Percentiles rank a stretch among this genome's conserved stretches.
phyloP scores from a whole-genome alignment of 1,140 invertebrate species.

The Drosophila burlai region DNA sequence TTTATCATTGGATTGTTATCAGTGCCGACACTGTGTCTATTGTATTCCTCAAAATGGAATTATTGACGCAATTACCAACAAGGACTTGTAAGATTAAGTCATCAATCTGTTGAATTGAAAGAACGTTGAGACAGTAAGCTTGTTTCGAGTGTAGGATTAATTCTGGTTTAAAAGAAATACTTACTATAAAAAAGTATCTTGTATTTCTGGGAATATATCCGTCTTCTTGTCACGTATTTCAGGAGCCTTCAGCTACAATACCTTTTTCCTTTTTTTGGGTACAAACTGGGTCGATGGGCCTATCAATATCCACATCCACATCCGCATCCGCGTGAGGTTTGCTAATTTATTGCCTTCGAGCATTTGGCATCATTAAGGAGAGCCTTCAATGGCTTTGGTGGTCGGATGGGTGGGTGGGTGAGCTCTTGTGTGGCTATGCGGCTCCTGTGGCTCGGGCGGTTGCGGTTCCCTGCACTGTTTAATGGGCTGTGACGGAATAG shows the following conservation, averaged over 20 bases:
- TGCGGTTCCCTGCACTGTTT: slow-evolving; percentile 68
- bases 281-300: slow-evolving; percentile 31
- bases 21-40: slow-evolving; percentile 29
- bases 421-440: not conserved
- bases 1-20: slow-evolving; percentile 26
- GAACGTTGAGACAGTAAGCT: not conserved
- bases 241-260: not conserved
- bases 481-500: slow-evolving; percentile 75
- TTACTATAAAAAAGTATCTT: not conserved
- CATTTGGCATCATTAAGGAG: slow-evolving; percentile 76
- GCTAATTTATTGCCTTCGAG: slow-evolving; percentile 74
- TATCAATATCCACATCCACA: slow-evolving; percentile 40
- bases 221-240: not conserved
- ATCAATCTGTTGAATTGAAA: not conserved
- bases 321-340: slow-evolving; percentile 51
- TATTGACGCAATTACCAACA: slow-evolving; percentile 8
- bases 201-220: too few species aligned
- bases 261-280: slow-evolving; percentile 5
- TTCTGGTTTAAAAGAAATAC: not conserved
- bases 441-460: slow-evolving; percentile 33
- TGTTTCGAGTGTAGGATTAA: not conserved
- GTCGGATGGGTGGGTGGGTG: slow-evolving; percentile 26
- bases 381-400: slow-evolving; percentile 39
- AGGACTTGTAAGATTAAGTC: slow-evolving; percentile 5
- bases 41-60: slow-evolving; percentile 12